Conservation (phyloP, 2,797 vertebrate species). For the Taeniopygia guttata region DNA sequence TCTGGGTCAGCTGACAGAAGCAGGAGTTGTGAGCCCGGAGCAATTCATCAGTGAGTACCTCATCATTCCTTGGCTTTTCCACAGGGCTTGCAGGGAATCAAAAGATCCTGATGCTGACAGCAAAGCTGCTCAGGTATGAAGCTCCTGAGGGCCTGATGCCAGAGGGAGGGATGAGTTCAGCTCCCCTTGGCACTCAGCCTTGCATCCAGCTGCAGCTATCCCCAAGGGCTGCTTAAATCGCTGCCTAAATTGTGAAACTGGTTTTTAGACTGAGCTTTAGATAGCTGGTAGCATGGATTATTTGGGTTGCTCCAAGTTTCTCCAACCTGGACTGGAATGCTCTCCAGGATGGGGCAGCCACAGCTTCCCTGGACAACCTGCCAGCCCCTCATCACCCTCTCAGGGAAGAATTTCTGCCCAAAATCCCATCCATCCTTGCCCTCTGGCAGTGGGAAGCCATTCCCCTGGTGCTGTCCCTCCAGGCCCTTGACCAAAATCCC, state of each 20-base stretch:
- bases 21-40: slow-evolving; percentile 87
- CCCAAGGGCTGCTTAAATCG: not conserved
- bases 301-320: not conserved
- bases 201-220: not conserved
- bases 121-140: not conserved
- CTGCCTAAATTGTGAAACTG: not conserved
- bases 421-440: accelerated
- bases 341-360: not conserved
- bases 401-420: not conserved
- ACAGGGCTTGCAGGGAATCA: not conserved
- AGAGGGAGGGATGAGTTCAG: not conserved
- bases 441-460: not conserved
- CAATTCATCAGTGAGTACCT: slow-evolving; percentile 89
- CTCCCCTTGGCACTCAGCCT: not conserved
- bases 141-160: not conserved
- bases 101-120: not conserved
- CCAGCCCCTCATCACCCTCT: not conserved
- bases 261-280: not conserved
- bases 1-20: slow-evolving; percentile 89
- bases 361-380: not conserved
- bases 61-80: not conserved
- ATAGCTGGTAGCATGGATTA: not conserved
- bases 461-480: not conserved
- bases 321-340: accelerated
- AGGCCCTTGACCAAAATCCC: not conserved